Evolutionary conservation across 1,140 invertebrate species (phyloP).

Genomic region (Manduca sexta): DNA sequence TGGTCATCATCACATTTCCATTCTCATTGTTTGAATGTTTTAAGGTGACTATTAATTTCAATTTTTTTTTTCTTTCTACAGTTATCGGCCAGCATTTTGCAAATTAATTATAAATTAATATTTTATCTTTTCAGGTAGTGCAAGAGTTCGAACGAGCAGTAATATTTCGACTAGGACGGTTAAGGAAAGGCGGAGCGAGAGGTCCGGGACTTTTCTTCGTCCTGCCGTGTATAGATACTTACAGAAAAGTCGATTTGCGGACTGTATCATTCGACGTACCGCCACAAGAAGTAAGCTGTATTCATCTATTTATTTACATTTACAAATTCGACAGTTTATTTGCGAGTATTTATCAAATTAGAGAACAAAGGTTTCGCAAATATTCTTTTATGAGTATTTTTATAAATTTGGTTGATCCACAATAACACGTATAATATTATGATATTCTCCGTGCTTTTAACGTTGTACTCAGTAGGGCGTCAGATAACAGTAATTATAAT

Average conservation of each 20-base stretch:
- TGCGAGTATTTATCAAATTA: too few species aligned
- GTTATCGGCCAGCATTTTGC: too few species aligned
- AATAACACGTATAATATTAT: too few species aligned
- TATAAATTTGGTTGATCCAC: background rate
- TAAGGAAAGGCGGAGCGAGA: conserved; percentile 87
- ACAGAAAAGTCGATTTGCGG: conserved; percentile 90
- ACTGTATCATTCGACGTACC: conserved; percentile 78
- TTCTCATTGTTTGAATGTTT: conserved; percentile 90
- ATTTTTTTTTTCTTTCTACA: too few species aligned
- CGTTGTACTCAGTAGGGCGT: too few species aligned
- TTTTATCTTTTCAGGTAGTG: conserved; percentile 79
- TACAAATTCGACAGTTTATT: too few species aligned
- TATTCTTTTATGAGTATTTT: too few species aligned
- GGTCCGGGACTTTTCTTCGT: conserved; percentile 93
- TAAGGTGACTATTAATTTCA: conserved; percentile 69
- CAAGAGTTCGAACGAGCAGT: conserved; percentile 93
- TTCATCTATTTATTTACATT: too few species aligned
- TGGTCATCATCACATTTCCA: conserved; percentile 87
- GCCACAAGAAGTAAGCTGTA: conserved; percentile 68
- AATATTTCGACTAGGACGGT: conserved; percentile 89
- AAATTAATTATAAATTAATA: background rate
- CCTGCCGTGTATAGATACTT: conserved; percentile 92
- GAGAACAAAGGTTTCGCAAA: too few species aligned
- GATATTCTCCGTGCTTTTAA: too few species aligned
- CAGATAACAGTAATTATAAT: too few species aligned